Base-by-base conservation (phyloP, 2,888 invertebrate species). In the Pherbina coryleti region DNA sequence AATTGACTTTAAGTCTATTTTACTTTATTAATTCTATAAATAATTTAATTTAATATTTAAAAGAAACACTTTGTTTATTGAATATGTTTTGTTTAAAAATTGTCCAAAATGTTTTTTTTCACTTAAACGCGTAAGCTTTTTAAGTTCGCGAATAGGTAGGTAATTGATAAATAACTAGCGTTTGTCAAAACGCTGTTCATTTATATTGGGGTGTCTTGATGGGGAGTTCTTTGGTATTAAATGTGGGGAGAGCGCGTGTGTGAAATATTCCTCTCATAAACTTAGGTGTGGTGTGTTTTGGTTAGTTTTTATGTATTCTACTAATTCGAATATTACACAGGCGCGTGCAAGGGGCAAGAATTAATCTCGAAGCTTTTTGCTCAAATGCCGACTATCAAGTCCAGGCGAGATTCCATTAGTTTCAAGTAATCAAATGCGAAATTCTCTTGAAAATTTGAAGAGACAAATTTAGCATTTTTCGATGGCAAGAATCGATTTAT, bases 131-230 rank as follows among this genome's bases (percentile, higher is more conserved):
- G 44, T 4, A n/a, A 31, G 19, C 44, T 17, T 31, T 34, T 17
- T 5, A 37, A 31, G 19, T 31, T 2, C 19, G 28, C 44, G 60
- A 62, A 25, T 28, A 62, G 62, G 34, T 31, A 62, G 62, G 34
- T 31, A 62, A 60, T 62, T 44, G n/a, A 73, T 60, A 73, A 73
- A 62, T 73, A 73, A 73, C 73, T 73, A 73, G 31, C 17, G 17
- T 22, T 73, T 62, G 34, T 60, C 49, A 60, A 22, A 73, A 9
- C 51, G 60, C 62, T 19, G 37, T n/a, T 44, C 49, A 73, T 73
- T 73, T 73, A 73, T 73, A 60, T 55, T 71, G 71, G 71, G 31
- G 55, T 71, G 31, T 11, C 28, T n/a, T 55, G 71, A n/a, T 69
- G 53, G 19, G 22, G 44, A 67, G 22, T 44, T 66, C 66, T 66